Percentiles rank a stretch among this genome's conserved stretches.
Conservation (phyloP, 2,888 invertebrate genomes). For the Corbicula japonica region DNA sequence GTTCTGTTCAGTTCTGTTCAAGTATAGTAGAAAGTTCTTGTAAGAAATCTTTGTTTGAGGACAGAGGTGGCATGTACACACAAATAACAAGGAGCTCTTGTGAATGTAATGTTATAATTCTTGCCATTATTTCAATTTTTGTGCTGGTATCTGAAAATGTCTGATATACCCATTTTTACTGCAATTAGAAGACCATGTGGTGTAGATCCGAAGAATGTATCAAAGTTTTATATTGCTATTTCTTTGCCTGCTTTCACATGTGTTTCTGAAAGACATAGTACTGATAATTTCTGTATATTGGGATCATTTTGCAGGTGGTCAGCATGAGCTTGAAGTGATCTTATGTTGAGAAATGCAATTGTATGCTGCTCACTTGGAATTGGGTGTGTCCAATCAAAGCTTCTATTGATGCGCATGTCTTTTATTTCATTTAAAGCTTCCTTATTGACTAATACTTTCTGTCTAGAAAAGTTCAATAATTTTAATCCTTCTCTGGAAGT, state of each 20-base stretch:
- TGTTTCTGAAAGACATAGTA: conserved; percentile 31
- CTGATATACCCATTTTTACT: not conserved
- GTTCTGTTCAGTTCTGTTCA: not conserved
- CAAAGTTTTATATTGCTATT: not conserved
- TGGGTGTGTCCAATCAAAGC: conserved; percentile 9
- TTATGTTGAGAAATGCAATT: conserved; percentile 31
- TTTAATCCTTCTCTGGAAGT: conserved; percentile 44
- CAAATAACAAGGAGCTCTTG: conserved; percentile 16
- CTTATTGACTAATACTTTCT: conserved; percentile 42
- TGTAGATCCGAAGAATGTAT: conserved; percentile 10
- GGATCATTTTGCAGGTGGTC: conserved; percentile 9
- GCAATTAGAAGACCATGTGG: conserved; percentile 22
- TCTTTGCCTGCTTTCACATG: conserved; percentile 16
- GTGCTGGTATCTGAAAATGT: conserved; percentile 8
- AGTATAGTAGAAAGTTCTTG: not conserved
- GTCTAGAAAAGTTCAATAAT: conserved; percentile 33
- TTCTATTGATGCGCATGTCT: conserved; percentile 24
- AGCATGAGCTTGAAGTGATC: conserved; percentile 26
- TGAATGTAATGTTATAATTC: conserved; percentile 5
- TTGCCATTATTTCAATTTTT: conserved; percentile 25
- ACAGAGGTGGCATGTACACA: conserved; percentile 13
- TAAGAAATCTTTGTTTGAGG: conserved; percentile 10
- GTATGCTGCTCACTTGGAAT: conserved; percentile 11
- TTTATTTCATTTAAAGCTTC: conserved; percentile 46
- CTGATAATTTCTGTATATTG: conserved; percentile 21